Percentiles rank a stretch among this genome's conserved stretches.
Evolutionary conservation across 1,140 invertebrate species (phyloP).

Genomic region (Spodoptera frugiperda): DNA sequence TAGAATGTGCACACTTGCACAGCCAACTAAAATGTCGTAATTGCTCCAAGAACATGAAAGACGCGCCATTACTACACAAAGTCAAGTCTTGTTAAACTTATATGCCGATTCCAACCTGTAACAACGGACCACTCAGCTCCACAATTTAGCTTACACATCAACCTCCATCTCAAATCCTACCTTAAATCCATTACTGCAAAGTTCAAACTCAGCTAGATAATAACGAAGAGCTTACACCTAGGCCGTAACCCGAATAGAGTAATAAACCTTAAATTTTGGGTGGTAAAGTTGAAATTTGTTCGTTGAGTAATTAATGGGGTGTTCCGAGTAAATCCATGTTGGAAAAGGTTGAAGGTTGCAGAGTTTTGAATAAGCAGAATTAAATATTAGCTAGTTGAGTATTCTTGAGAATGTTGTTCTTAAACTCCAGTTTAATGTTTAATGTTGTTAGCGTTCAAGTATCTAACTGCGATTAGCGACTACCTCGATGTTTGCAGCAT

Average conservation of each 20-base stretch:
- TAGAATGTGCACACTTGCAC: too few relatives aligned
- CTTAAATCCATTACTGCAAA: background rate
- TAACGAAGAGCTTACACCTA: constrained; percentile 32
- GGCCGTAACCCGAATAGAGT: too few relatives aligned
- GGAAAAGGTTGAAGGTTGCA: constrained; percentile 36
- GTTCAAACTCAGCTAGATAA: constrained; percentile 26
- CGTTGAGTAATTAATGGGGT: constrained; percentile 8
- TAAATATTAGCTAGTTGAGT: constrained; percentile 33
- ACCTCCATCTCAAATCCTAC: background rate
- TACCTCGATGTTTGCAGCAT: constrained; percentile 2
- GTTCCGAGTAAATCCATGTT: constrained; percentile 23
- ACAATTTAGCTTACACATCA: constrained; percentile 28
- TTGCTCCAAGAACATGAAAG: constrained; percentile 11
- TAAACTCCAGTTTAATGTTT: constrained; percentile 34
- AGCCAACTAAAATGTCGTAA: background rate
- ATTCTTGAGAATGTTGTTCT: constrained; percentile 33
- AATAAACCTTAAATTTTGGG: background rate
- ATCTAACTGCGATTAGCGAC: constrained; percentile 34
- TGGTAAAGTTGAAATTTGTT: background rate
- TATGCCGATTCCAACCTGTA: constrained; percentile 37
- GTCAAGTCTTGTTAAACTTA: constrained; percentile 36
- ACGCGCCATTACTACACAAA: constrained; percentile 18
- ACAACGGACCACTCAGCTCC: constrained; percentile 17
- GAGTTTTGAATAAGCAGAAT: constrained; percentile 39
- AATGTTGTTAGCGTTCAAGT: constrained; percentile 18